phyloP scores from a whole-genome alignment of 2,888 invertebrate genomes.

The Leucoptera coffeella region DNA sequence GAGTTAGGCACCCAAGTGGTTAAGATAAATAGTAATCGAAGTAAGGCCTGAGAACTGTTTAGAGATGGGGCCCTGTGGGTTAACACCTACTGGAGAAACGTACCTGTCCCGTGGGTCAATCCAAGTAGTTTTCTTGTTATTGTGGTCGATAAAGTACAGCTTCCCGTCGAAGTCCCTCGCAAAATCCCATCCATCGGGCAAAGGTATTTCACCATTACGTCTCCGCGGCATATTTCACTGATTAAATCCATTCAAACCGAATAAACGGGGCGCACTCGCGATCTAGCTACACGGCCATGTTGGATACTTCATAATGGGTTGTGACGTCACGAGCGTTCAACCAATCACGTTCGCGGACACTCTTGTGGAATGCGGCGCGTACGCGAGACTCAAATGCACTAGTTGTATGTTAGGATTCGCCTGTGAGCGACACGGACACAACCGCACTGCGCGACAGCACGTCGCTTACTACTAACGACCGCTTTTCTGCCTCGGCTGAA shows the following conservation, averaged over 20 bases:
- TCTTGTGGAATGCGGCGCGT: slow-evolving; percentile 54
- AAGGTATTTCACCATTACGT: slow-evolving; percentile 89
- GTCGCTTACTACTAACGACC: slow-evolving; percentile 43
- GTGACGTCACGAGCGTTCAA: slow-evolving; percentile 69
- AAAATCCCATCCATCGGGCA: slow-evolving; percentile 98
- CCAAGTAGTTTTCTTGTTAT: slow-evolving; percentile 96
- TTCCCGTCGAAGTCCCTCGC: slow-evolving; percentile 97
- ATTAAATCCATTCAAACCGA: slow-evolving; percentile 66
- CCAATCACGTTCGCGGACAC: slow-evolving; percentile 58
- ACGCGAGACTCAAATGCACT: slow-evolving; percentile 35
- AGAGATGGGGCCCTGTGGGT: slow-evolving; percentile 51
- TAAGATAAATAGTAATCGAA: too few relatives aligned
- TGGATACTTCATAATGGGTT: slow-evolving; percentile 80
- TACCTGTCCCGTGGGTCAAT: slow-evolving; percentile 98
- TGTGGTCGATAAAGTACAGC: slow-evolving; percentile 97
- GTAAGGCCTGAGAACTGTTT: too few relatives aligned
- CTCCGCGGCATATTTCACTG: slow-evolving; percentile 83
- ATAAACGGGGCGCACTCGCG: slow-evolving; percentile 60
- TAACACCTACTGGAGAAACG: slow-evolving; percentile 54
- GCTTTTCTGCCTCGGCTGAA: too few relatives aligned
- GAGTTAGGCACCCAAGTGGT: too few relatives aligned
- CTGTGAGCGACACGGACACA: too few relatives aligned
- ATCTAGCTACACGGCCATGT: slow-evolving; percentile 76
- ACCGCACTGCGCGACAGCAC: slow-evolving; percentile 50
- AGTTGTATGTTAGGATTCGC: too few relatives aligned